Conservation (phyloP, 2,113 vertebrate species). For the Dermatemys mawii region DNA sequence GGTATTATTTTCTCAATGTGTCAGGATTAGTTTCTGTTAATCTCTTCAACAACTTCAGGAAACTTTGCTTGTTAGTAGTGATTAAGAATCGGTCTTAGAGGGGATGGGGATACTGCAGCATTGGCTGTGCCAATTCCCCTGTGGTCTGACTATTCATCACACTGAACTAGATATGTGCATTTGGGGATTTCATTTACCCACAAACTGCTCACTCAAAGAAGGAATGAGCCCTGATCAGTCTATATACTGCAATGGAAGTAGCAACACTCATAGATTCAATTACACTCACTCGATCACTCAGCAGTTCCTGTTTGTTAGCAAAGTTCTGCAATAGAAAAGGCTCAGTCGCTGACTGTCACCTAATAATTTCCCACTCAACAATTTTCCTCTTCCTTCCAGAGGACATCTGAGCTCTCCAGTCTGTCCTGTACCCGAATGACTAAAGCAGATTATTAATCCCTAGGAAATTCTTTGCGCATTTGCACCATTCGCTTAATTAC, state of each 20-base stretch:
- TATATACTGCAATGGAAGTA: background rate
- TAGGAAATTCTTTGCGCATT: background rate
- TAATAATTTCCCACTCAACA: background rate
- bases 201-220: background rate
- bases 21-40: background rate
- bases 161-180: background rate
- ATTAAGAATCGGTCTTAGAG: background rate
- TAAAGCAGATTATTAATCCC: background rate
- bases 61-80: background rate
- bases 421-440: background rate
- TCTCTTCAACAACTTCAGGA: background rate
- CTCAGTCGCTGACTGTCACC: background rate
- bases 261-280: background rate
- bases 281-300: background rate
- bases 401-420: background rate
- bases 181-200: background rate
- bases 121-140: background rate
- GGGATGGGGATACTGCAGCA: background rate
- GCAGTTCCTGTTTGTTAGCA: background rate
- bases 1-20: background rate
- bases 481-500: background rate
- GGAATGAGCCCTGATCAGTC: background rate
- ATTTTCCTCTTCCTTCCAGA: background rate
- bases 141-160: background rate
- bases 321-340: background rate